phyloP scores from a whole-genome alignment of 1,140 invertebrate genomes.

The Leptonema lineaticorne region DNA sequence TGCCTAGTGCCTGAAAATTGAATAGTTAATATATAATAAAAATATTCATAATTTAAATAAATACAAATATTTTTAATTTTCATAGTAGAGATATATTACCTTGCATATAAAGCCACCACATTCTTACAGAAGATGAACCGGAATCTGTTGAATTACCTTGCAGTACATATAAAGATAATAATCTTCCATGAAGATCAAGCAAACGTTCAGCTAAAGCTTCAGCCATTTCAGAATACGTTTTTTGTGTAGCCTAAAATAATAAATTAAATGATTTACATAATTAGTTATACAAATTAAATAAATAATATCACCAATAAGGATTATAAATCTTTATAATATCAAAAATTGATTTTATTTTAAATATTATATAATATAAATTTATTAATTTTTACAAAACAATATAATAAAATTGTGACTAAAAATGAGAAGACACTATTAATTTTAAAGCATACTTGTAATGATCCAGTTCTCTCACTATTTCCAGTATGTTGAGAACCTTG shows the following conservation, averaged over 20 bases:
- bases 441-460: conserved; percentile 52
- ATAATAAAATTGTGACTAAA: too few relatives aligned
- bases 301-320: neutral
- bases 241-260: conserved; percentile 58
- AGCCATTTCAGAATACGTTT: conserved; percentile 75
- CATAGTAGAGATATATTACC: conserved; percentile 51
- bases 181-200: conserved; percentile 72
- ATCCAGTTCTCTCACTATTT: conserved; percentile 46
- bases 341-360: neutral
- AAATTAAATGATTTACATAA: neutral
- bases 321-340: neutral
- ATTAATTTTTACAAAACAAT: neutral
- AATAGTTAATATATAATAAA: conserved; percentile 6
- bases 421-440: too few relatives aligned
- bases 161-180: conserved; percentile 73
- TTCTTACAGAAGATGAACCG: conserved; percentile 75
- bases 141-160: conserved; percentile 73
- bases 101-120: conserved; percentile 86
- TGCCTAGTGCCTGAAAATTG: conserved; percentile 62
- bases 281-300: neutral
- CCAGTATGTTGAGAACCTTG: conserved; percentile 57
- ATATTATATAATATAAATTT: too few relatives aligned
- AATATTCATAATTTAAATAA: conserved; percentile 14
- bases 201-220: conserved; percentile 78
- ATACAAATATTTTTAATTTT: neutral